Conservation (phyloP, 2,888 invertebrate species). For the Phytoseiulus persimilis region DNA sequence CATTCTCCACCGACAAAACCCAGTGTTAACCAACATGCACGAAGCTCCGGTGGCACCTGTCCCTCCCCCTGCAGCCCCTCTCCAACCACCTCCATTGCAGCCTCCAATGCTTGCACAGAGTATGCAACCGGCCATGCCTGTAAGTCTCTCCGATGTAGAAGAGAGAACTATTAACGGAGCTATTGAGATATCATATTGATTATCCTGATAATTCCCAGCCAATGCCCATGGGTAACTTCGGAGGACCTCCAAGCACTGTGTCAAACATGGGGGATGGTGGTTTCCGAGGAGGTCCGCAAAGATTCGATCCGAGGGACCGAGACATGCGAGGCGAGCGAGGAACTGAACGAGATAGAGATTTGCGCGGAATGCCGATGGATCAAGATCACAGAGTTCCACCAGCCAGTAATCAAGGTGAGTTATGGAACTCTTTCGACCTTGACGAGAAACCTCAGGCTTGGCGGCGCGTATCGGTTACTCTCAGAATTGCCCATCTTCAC, state of each 20-base stretch:
- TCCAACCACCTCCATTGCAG: slow-evolving; percentile 20
- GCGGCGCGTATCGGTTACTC: too few species aligned
- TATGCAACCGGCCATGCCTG: slow-evolving; percentile 22
- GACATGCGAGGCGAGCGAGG: slow-evolving; percentile 41
- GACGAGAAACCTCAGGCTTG: too few species aligned
- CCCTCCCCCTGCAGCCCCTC: slow-evolving; percentile 36
- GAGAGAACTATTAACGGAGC: too few species aligned
- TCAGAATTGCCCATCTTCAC: not conserved
- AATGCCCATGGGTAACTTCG: slow-evolving; percentile 34
- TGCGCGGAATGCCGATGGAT: slow-evolving; percentile 56
- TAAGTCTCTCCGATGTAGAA: too few species aligned
- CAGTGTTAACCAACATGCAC: slow-evolving; percentile 32
- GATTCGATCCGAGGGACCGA: slow-evolving; percentile 40
- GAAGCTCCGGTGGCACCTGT: not conserved
- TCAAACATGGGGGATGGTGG: slow-evolving; percentile 43
- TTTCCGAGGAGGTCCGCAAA: slow-evolving; percentile 17
- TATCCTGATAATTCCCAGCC: not conserved
- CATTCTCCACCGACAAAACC: slow-evolving; percentile 44
- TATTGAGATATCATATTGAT: too few species aligned
- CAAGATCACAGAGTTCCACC: slow-evolving; percentile 5
- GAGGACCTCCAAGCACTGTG: slow-evolving; percentile 32
- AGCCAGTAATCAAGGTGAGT: not conserved
- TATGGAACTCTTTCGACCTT: too few species aligned
- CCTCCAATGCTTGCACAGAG: slow-evolving; percentile 39
- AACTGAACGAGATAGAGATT: slow-evolving; percentile 62